Evolutionary conservation across 1,140 invertebrate genomes (phyloP), one percentile per base, ranked within the genome.

Genomic region (Choristoneura fumiferana): DNA sequence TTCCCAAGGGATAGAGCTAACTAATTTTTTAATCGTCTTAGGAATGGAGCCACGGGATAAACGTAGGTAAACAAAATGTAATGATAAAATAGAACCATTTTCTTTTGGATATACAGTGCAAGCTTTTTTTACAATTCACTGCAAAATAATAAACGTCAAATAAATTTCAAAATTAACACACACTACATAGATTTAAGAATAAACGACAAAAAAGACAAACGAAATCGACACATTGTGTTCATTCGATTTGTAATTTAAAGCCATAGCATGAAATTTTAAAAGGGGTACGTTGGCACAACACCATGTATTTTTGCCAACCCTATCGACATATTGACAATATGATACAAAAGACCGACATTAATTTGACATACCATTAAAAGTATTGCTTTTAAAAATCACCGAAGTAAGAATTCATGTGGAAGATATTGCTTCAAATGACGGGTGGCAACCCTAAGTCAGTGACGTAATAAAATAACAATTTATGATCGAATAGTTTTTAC

Each of bases 341-440:
- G 67, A 37, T 66, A 84, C 81, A 87, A 85, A 79, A 64, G 66
- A 73, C 77, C 67, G 77, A 80, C 78, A 76, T 82, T 84, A 84
- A 87, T 84, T 84, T 82, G 82, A 84, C 82, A 69, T 81, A 78
- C 73, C 81, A 84, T 87, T 86, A 86, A 84, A 83, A 81, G 83
- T 87, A 86, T 87, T 76, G 70, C 81, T 73, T 81, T 78, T 73
- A 78, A 84, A 79, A 81, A 80, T 78, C 72, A 74, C 63, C 67
- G 71, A 73, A 71, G 66, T 66, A 64, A 58, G 54, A 62, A 81
- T 55, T 80, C 75, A 65, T 59, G 81, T 65, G 76, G 72, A 84
- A 87, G 80, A 81, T 80, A 78, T 78, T 69, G 62, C 60, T 60
- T 35, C 65, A 54, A 76, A 71, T 72, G 73, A 58, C 74, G 59